phyloP scores from a whole-genome alignment of 2,797 vertebrate genomes.

The Bradypodion ventrale region DNA sequence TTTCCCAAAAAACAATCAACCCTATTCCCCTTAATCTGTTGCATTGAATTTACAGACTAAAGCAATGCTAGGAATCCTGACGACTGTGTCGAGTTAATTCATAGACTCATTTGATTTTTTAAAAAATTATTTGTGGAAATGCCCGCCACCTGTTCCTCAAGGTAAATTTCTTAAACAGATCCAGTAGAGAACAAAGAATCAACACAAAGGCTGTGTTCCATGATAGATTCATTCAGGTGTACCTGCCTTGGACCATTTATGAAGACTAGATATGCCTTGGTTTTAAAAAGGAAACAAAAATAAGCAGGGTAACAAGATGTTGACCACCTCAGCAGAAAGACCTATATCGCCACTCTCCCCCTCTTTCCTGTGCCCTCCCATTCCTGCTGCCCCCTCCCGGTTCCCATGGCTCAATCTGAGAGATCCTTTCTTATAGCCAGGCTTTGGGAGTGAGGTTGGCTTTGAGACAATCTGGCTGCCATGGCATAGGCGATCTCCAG shows the following conservation, averaged over 20 bases:
- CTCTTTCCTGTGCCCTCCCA: no score
- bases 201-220: constrained; percentile 1
- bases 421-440: no score
- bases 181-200: constrained; percentile 5
- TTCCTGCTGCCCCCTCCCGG: no score
- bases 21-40: constrained; percentile 22
- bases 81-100: constrained; percentile 42
- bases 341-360: no score
- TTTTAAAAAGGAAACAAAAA: no score
- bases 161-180: neutral
- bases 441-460: no score
- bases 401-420: no score
- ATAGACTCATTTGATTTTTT: neutral
- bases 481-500: no score
- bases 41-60: constrained; percentile 14
- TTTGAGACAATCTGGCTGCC: no score
- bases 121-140: constrained; percentile 1
- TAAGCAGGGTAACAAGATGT: no score
- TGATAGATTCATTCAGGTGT: neutral
- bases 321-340: no score
- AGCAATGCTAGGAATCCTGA: constrained; percentile 43
- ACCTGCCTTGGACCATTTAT: neutral
- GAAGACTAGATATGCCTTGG: no score
- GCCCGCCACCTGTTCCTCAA: neutral
- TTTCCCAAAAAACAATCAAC: neutral